Base-by-base conservation (phyloP, 2,888 invertebrate genomes). In the Steromphala cineraria region DNA sequence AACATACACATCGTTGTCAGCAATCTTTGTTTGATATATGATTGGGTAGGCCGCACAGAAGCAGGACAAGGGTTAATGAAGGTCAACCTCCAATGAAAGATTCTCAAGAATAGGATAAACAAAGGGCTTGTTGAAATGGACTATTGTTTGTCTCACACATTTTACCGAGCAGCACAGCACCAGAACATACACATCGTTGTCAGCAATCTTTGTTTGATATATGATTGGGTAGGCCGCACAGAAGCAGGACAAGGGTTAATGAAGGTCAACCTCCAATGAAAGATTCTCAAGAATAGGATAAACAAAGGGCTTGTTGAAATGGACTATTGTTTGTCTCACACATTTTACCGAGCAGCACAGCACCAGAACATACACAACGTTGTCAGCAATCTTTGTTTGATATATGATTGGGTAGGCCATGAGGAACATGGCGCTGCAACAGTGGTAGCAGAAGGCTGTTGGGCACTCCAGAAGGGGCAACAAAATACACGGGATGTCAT, bases 371-470 rank as follows among this genome's bases (percentile, higher is more conserved):
- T 83, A 84, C 0, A 85, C 76, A 53, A 55, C 81, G 71, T 77
- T 78, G n/a, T 71, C 24, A 2, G 82, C 53, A 7, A 81, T 53
- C 62, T 81, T 81, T 0, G 81, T 82, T 24, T 84, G 84, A 78
- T 82, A 87, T 24, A 88, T 80, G 28, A 86, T 36, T 4, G 88
- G 88, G 67, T 83, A 86, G 13, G 77, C 86, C 56, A 76, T 77
- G 10, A 79, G 24, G 71, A 87, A 88, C 24, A 88, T 78, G 19
- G 81, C 62, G 2, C 56, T 19, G 17, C 52, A 36, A 75, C 88
- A 88, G 7, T 55, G 56, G 36, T 79, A 75, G 78, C 88, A 88
- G 13, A 67, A 55, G 53, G 80, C 82, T 7, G 84, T 82, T 2
- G 88, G 87, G 4, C 77, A 53, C 5, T 31, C 13, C 28, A 87